Base-by-base conservation (phyloP, 1,140 invertebrate species). In the Panulirus ornatus region DNA sequence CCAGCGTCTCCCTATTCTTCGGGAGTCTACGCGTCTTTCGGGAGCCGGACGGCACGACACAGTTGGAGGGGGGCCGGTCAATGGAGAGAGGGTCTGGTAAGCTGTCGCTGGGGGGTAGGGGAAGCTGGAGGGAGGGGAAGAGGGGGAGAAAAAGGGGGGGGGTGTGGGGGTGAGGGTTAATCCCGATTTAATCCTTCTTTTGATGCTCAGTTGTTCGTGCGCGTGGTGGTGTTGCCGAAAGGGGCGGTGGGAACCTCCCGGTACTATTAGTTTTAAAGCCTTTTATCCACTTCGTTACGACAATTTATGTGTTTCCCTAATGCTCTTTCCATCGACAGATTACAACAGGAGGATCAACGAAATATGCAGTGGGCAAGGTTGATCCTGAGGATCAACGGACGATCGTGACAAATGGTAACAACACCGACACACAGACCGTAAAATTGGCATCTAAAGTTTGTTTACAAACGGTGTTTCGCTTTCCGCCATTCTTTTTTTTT, bases 131-230 rank as follows among this genome's bases (percentile, higher is more conserved):
- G 70, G 70, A 47, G 66, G 66, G 6, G 22, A 19, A 34, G 30
- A 38, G 70, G 70, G 70, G 70, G 70, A 1, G 11, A 36, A 11
- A n/a, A 27, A 27, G 30, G 34, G 38, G 70, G 70, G 70, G 30
- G 70, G 2, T 30, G 16, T 16, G 75, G 44, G 84, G 75, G 19
- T 76, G 44, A 75, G 75, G 19, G 54, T 66, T 79, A 78, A 87
- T 78, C 75, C 63, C 84, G 19, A 36, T 87, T 42, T 87, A 87
- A 87, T 87, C 84, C 84, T n/a, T 44, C 75, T 79, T 87, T 87
- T 87, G 84, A 87, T 87, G 84, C 75, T 87, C 84, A 79, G 84
- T 87, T 87, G 75, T 87, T 87, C 84, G 84, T 87, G 84, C 84
- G 84, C 54, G 73, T 47, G 75, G 73, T 36, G 40, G 73, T 78